phyloP scores from a whole-genome alignment of 2,113 vertebrate genomes.

The Neopipo cinnamomea region DNA sequence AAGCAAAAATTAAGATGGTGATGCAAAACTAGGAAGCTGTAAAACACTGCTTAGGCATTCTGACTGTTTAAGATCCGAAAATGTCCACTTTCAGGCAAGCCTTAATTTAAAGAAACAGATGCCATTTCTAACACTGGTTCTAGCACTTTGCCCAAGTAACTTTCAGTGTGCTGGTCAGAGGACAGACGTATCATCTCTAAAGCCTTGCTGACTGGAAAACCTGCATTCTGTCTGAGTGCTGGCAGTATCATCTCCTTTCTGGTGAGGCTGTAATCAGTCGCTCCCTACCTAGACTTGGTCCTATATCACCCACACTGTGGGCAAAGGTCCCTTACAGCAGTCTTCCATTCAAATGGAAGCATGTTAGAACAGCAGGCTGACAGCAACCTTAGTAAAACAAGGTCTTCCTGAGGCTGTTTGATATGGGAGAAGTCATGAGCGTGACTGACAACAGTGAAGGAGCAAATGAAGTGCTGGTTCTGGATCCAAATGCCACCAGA shows the following conservation, averaged over 20 bases:
- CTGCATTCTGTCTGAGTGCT: not conserved
- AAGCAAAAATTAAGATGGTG: not conserved
- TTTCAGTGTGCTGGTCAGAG: not conserved
- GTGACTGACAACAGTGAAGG: not conserved
- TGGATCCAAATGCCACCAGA: not conserved
- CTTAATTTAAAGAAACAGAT: not conserved
- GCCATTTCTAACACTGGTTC: not conserved
- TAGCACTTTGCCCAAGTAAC: not conserved
- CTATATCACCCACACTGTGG: not conserved
- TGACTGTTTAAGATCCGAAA: not conserved
- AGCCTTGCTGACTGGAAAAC: accelerated
- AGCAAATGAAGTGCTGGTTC: not conserved
- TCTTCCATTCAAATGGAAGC: not conserved
- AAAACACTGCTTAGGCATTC: not conserved
- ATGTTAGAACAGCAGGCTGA: not conserved
- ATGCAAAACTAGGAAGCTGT: not conserved
- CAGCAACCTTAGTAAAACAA: not conserved
- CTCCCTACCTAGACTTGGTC: not conserved
- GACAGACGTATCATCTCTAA: not conserved
- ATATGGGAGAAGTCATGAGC: not conserved
- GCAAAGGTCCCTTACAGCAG: not conserved
- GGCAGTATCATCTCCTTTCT: not conserved
- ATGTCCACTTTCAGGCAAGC: not conserved
- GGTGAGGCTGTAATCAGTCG: not conserved
- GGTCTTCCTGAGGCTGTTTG: not conserved